Evolutionary conservation across 2,113 vertebrate species (phyloP).

Genomic region (Vulpes ferrilata): DNA sequence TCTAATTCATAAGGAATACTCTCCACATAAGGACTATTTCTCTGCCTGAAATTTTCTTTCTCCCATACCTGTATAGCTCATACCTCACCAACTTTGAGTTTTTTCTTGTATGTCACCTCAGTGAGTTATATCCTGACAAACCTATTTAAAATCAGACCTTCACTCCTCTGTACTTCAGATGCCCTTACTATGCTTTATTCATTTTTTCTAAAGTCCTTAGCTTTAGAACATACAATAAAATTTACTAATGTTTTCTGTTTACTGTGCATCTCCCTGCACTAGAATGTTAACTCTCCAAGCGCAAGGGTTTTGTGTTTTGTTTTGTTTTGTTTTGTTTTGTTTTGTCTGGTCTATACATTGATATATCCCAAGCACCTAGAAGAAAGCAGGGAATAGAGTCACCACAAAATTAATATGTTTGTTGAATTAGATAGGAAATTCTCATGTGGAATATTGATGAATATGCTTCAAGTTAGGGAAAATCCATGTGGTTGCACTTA

Average conservation of each 20-base stretch:
- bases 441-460: background rate
- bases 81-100: background rate
- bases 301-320: background rate
- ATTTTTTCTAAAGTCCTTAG: background rate
- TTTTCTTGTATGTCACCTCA: background rate
- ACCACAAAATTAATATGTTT: background rate
- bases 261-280: background rate
- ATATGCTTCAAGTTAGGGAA: constrained; percentile 32
- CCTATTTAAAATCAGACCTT: background rate
- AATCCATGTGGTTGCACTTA: background rate
- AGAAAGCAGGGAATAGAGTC: background rate
- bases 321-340: no score
- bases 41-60: background rate
- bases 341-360: background rate
- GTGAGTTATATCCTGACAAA: background rate
- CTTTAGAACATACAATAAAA: background rate
- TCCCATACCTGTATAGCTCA: background rate
- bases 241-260: background rate
- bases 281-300: background rate
- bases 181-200: background rate
- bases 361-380: background rate
- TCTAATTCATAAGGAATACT: background rate
- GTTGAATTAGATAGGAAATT: background rate
- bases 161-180: background rate
- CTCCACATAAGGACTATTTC: background rate